Evolutionary conservation across 2,113 vertebrate genomes (phyloP), one percentile per base, ranked within the genome.

Genomic region (Beaufortia kweichowensis): DNA sequence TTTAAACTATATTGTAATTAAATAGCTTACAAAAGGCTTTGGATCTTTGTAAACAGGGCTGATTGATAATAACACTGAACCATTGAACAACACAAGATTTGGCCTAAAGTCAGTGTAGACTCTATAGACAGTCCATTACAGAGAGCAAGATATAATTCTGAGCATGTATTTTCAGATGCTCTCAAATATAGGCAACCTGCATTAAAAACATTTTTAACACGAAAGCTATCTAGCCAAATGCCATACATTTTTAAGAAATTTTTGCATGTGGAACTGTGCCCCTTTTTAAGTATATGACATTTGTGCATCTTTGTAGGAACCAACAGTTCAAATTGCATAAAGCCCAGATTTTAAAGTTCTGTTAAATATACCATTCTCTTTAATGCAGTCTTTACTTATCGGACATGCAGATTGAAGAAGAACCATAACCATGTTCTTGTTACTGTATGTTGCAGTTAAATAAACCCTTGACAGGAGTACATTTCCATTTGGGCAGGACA

Each of bases 1-100:
- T 33, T 33, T 33, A 33, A 33, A 4, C 2, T 60, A 61, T 75
- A 75, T 75, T 24, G 26, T 41, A 11, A 61, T 35, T 31, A 68
- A 23, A 79, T 67, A 39, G 67, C 50, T 67, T 56, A 63, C 64
- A 48, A 31, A 60, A 28, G 46, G 28, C 73, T 50, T 50, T 41
- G 14, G 50, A 55, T 76, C 69, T 71, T 66, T 78, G 78, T 81
- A 72, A 66, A 70, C 70, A 56, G 33, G 9, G 53, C 21, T 60
- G 64, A 71, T 56, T 74, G 59, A 75, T 75, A 77, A 77, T 33
- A n/a, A n/a, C n/a, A n/a, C n/a, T n/a, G n/a, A n/a, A n/a, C n/a
- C 66, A 17, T 39, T 50, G 39, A 8, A 77, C 74, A 66, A 68
- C 46, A 68, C 23, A 43, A 46, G 26, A 61, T 77, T 69, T 50